Conservation (phyloP, 1,140 invertebrate genomes). For the Hermetia illucens region DNA sequence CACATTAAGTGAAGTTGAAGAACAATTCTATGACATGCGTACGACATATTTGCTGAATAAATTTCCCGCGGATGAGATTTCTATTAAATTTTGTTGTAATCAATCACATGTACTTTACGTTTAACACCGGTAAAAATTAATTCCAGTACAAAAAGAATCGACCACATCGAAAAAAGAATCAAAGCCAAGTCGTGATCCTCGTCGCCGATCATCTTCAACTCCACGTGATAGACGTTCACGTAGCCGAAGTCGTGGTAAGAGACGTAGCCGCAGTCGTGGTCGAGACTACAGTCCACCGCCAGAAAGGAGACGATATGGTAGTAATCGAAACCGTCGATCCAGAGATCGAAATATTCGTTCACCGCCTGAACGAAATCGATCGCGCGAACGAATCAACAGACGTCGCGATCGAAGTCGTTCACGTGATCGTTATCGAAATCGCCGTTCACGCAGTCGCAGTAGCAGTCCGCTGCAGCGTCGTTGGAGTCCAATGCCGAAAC, state of each 20-base stretch:
- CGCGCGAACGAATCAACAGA: constrained; percentile 8
- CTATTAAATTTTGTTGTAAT: no score
- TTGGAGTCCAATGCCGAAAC: constrained; percentile 23
- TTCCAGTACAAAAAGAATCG: background rate
- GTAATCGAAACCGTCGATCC: constrained; percentile 16
- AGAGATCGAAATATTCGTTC: constrained; percentile 13
- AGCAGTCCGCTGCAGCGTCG: constrained; percentile 11
- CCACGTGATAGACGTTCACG: constrained; percentile 2
- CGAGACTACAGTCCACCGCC: constrained; percentile 11
- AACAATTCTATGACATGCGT: no score
- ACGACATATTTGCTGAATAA: no score
- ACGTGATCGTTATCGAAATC: constrained; percentile 14
- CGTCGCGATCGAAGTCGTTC: constrained; percentile 11
- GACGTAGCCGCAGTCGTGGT: constrained; percentile 9
- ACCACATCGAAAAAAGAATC: background rate
- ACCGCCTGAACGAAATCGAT: constrained; percentile 12
- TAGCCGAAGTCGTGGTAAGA: background rate
- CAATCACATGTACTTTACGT: background rate
- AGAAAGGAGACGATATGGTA: constrained; percentile 14
- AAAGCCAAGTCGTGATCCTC: background rate
- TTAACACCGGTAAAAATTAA: background rate
- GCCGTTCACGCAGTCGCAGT: constrained; percentile 17
- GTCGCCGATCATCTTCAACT: constrained; percentile 8
- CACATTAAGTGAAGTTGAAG: no score
- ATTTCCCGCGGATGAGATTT: no score